Conservation (phyloP, 2,888 invertebrate genomes). For the Ditylenchus weischeri region DNA sequence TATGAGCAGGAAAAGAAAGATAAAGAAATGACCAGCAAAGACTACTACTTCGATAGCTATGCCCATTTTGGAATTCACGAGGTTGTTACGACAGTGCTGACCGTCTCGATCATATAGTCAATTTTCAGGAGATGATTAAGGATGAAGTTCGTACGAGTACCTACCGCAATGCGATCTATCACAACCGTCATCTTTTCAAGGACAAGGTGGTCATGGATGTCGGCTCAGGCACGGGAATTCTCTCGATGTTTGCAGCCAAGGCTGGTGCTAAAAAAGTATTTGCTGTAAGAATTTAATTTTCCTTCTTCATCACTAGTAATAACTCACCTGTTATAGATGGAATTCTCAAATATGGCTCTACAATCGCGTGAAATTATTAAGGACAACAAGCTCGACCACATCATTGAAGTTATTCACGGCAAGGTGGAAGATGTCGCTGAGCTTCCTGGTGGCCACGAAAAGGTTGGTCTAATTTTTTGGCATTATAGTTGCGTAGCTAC, state of each 20-base stretch:
- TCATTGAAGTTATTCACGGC: constrained; percentile 62
- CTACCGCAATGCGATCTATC: constrained; percentile 97
- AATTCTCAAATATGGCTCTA: constrained; percentile 96
- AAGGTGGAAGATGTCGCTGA: constrained; percentile 83
- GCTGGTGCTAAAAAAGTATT: constrained; percentile 92
- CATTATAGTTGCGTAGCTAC: no score
- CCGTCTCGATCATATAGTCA: background rate
- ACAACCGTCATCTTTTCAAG: constrained; percentile 95
- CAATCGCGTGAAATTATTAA: constrained; percentile 92
- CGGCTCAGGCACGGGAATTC: constrained; percentile 96
- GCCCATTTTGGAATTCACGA: constrained; percentile 99
- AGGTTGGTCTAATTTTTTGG: constrained; percentile 35
- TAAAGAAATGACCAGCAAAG: constrained; percentile 88
- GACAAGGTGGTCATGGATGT: constrained; percentile 87
- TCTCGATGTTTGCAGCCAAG: constrained; percentile 99
- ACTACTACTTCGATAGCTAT: constrained; percentile 99
- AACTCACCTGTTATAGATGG: constrained; percentile 66
- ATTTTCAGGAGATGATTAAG: constrained; percentile 86
- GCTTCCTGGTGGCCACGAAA: constrained; percentile 80
- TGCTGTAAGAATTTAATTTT: constrained; percentile 65
- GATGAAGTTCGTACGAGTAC: constrained; percentile 97
- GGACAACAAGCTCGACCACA: constrained; percentile 63
- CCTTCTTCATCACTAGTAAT: constrained; percentile 9
- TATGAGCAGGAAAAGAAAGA: background rate
- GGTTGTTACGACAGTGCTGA: constrained; percentile 56